phyloP scores from a whole-genome alignment of 2,113 vertebrate species.

The Physeter macrocephalus region DNA sequence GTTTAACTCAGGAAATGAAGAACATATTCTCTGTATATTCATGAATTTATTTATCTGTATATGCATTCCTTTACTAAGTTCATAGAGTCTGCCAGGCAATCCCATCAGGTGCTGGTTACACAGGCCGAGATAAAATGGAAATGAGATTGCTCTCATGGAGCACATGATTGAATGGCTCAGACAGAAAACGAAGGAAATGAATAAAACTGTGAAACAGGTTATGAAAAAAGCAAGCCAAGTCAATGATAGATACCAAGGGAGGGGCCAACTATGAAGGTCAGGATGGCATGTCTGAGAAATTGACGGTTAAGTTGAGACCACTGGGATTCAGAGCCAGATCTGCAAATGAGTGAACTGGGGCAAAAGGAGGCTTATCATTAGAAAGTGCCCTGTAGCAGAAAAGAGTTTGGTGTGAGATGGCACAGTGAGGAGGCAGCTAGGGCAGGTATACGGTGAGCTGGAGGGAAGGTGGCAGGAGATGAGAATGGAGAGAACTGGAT shows the following conservation, averaged over 20 bases:
- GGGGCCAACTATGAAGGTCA: neutral
- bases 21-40: neutral
- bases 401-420: neutral
- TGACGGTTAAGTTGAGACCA: neutral
- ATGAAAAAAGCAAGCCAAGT: neutral
- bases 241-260: neutral
- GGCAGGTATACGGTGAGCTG: neutral
- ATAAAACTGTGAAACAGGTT: neutral
- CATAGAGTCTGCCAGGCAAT: neutral
- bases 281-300: neutral
- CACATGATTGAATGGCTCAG: neutral
- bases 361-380: neutral
- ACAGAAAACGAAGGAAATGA: neutral
- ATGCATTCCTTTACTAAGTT: neutral
- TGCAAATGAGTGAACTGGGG: neutral
- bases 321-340: neutral
- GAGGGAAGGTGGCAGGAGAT: neutral
- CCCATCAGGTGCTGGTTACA: rapidly evolving
- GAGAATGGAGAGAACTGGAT: neutral
- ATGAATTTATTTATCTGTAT: neutral
- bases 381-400: neutral
- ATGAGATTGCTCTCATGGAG: neutral
- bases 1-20: neutral
- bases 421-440: too few species aligned
- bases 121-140: rapidly evolving